Evolutionary conservation across 2,888 invertebrate species (phyloP), one percentile per base, ranked within the genome.

Genomic region (Sesia apiformis): DNA sequence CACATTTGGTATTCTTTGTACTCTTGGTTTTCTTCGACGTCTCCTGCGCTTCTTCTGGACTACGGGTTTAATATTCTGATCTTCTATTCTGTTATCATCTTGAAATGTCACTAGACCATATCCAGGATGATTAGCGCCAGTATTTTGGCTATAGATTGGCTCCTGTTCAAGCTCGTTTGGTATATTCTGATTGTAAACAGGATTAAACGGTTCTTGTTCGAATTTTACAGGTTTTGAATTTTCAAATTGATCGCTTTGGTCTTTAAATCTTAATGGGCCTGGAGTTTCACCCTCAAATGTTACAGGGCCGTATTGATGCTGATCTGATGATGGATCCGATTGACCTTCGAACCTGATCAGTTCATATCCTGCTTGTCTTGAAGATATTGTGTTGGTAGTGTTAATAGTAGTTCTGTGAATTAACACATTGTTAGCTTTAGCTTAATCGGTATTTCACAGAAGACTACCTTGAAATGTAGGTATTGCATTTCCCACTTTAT

Each of bases 21-120:
- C 63, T 40, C 64, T 69, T 3, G 68, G 70, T 56, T 63, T 74
- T 42, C 72, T 66, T 51, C 76, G 69, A 4, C 75, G 72, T 42
- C 72, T 69, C 46, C 70, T 70, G 57, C 66, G 79, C 52, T 67
- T 75, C 46, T 72, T 71, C 52, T 67, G 49, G 3, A 38, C 54
- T 38, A 39, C 64, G 0, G 52, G 46, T 7, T 56, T 54, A 41
- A 55, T 52, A 39, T 56, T 56, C 46, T 57, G 57, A 42, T 56
- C 55, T 39, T 62, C 60, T 40, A 62, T 58, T 51, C 51, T 61
- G 53, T 67, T 67, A 39, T 72, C 65, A 53, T 72, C 66, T 60
- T 64, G 60, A 52, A 65, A 63, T 4, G 52, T 58, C 0, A 65
- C 51, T 38, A 50, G 38, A 4, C 50, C 50, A 50, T 50, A 50